Evolutionary conservation across 2,888 invertebrate genomes (phyloP), one percentile per base, ranked within the genome.

Genomic region (Steinernema hermaphroditum): DNA sequence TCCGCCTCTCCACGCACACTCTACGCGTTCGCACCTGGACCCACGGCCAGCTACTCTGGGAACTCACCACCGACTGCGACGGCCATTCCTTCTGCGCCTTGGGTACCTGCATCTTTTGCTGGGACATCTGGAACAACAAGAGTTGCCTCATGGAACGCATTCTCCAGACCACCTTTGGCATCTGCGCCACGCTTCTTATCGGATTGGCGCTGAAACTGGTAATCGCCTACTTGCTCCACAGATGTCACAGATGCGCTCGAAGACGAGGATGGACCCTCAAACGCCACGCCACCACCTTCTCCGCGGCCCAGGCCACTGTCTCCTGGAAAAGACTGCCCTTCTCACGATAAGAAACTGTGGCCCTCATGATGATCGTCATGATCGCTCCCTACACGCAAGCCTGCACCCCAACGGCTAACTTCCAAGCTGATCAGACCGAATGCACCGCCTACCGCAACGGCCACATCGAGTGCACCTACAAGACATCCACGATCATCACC

Each of bases 71-170:
- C 4, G 6, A 6, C 6, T 46, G 46, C 46, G 22, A 16, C 4
- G 46, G 46, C 46, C 46, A 16, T 6, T 19, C n/a, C 9, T n/a
- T 46, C 9, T 46, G 46, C 46, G 46, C 46, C 4, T 4, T 46
- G n/a, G 46, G 46, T 19, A 46, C 46, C 16, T 46, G 46, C 46
- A 46, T 46, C 46, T 46, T 46, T n/a, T 46, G 46, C n/a, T 16
- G 6, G 46, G 46, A 46, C 2, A n/a, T 46, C 4, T 46, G 46
- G 46, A 9, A 46, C 46, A 46, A 46, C n/a, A 6, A 46, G 46
- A 19, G 4, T 6, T 46, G 46, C n/a, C 46, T 46, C 9, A 6
- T 19, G 2, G 46, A 46, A 19, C 46, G 46, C 6, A 16, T 46
- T 16, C 22, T 46, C 6, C 46, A 46, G 16, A 46, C 46, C 6